These are phyloP conservation scores for Perdita meconis DNA, from an alignment of 2,888 invertebrate species.

Conservation along the genomic window DNA sequence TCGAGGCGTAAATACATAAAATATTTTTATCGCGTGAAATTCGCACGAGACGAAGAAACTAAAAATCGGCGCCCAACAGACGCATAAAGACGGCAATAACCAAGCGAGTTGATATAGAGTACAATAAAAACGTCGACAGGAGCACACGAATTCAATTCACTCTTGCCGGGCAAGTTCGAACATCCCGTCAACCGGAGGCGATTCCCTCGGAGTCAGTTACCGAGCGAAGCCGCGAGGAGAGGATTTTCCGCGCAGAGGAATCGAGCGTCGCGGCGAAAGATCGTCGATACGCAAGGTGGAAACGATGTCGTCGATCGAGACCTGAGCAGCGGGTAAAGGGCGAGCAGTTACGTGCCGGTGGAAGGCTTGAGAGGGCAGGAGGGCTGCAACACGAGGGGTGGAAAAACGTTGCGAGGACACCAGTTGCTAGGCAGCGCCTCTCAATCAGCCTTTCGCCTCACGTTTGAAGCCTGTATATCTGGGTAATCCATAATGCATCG, in stretches of 20 bases:
- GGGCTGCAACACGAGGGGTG: conserved; percentile 52
- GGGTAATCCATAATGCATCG: conserved; percentile 74
- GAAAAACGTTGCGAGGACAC: conserved; percentile 78
- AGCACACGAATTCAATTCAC: too few relatives aligned
- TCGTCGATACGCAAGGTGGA: conserved; percentile 48
- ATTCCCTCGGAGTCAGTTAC: too few relatives aligned
- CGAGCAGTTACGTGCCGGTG: conserved; percentile 29
- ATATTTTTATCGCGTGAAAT: too few relatives aligned
- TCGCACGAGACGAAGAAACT: too few relatives aligned
- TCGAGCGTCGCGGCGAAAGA: conserved; percentile 29
- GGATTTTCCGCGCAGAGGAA: not conserved
- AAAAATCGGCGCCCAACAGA: too few relatives aligned
- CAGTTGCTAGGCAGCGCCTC: conserved; percentile 83
- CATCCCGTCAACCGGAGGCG: too few relatives aligned
- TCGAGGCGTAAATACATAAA: too few relatives aligned
- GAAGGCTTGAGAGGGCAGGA: conserved; percentile 28
- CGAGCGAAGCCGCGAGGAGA: not conserved
- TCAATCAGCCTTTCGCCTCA: conserved; percentile 77
- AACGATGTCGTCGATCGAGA: conserved; percentile 51
- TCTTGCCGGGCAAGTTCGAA: too few relatives aligned
- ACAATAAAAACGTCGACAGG: too few relatives aligned
- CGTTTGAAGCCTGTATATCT: conserved; percentile 70
- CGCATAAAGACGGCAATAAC: too few relatives aligned
- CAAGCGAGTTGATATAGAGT: too few relatives aligned
- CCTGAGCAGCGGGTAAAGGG: conserved; percentile 24